These are phyloP conservation scores for Thyatira batis DNA, from an alignment of 2,888 invertebrate species.

Conservation along the genomic window DNA sequence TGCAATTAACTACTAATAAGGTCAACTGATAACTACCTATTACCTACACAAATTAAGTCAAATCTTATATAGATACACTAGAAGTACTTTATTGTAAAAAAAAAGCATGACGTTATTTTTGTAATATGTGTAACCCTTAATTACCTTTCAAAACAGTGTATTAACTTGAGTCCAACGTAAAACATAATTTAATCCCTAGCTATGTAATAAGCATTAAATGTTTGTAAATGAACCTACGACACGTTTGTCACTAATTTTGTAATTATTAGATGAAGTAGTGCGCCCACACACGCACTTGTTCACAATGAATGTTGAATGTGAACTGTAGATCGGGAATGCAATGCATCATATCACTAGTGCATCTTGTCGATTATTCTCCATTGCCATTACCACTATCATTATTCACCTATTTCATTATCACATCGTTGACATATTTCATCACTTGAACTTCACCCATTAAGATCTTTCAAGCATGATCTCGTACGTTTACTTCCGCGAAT, in stretches of 20 bases:
- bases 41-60: not conserved
- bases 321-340: constrained; percentile 74
- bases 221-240: not conserved
- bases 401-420: not conserved
- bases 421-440: not conserved
- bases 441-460: not conserved
- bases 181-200: not conserved
- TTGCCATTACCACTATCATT: not conserved
- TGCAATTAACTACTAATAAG: not conserved
- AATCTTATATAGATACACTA: not conserved
- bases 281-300: constrained; percentile 51
- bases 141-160: too few species aligned
- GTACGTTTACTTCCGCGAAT: too few species aligned
- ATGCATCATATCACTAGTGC: constrained; percentile 56
- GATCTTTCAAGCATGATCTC: not conserved
- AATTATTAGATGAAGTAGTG: constrained; percentile 22
- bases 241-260: constrained; percentile 26
- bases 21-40: too few species aligned
- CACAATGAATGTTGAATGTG: constrained; percentile 69
- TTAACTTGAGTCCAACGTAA: not conserved
- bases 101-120: not conserved
- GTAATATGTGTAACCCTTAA: too few species aligned
- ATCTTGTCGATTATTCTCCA: constrained; percentile 34
- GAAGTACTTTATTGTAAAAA: not conserved
- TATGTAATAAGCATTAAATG: not conserved